Evolutionary conservation across 2,113 vertebrate species (phyloP).

Genomic region (Pterocles burchelli): DNA sequence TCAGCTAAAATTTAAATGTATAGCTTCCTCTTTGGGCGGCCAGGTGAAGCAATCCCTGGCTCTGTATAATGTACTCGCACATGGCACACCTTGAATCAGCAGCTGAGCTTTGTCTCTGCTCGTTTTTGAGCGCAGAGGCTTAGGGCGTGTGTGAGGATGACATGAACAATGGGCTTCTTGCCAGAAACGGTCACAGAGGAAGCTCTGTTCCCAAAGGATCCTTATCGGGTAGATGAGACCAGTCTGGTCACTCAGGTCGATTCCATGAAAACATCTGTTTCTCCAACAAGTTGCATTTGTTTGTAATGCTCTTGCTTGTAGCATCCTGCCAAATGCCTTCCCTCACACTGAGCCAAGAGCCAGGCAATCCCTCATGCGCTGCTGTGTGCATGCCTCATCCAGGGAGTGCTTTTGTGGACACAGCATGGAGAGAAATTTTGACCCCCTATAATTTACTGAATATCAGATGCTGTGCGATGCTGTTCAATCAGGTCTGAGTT

Average conservation of each 20-base stretch:
- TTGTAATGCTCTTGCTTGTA: not conserved
- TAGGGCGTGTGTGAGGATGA: not conserved
- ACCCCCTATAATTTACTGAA: not conserved
- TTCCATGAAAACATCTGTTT: not conserved
- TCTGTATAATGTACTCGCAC: not conserved
- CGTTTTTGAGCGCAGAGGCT: fast-evolving
- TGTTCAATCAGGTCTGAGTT: not conserved
- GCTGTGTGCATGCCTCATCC: fast-evolving
- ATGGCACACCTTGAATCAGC: not conserved
- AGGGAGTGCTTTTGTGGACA: fast-evolving
- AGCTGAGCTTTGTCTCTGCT: not conserved
- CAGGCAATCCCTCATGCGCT: not conserved
- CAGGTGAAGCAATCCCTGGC: not conserved
- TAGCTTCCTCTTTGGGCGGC: not conserved
- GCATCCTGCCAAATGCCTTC: not conserved
- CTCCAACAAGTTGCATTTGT: not conserved
- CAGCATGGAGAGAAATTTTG: not conserved
- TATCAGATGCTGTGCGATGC: not conserved
- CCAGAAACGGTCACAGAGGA: not conserved
- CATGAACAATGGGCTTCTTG: not conserved
- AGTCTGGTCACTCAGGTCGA: not conserved
- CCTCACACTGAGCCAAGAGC: fast-evolving
- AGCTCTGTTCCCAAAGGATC: not conserved
- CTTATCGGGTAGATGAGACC: not conserved
- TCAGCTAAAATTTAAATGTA: not conserved